Evolutionary conservation across 2,113 vertebrate species (phyloP), one percentile per base, ranked within the genome.

Genomic region (Etia nguti): DNA sequence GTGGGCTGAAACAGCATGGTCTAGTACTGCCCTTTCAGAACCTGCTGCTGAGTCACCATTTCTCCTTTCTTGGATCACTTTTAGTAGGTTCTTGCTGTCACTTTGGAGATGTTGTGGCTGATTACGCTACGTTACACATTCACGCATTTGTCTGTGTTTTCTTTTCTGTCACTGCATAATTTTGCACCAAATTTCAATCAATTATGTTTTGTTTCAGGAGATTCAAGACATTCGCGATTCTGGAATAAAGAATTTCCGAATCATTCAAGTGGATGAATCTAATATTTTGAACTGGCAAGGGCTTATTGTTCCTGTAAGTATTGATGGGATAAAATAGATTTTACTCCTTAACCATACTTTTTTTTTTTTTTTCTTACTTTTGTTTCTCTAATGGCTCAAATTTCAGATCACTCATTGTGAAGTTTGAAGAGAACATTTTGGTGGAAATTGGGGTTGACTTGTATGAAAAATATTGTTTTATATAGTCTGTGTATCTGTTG

Each of bases 201-300:
- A 26, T 54, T 6, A 1, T 50, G 1, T 82, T 86, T 70, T 3
- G 2, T 91, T 80, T 46, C 94, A 99, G 99, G 99, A 99, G 96
- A 98, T 99, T 88, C 97, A 97, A 90, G 98, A 99, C 93, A 98
- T 99, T 92, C 97, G 97, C 91, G 97, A 97, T 90, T 96, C 96
- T 97, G 98, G 97, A 89, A 96, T 97, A 94, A 98, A 97, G 96
- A 97, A 97, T 94, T 99, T 99, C 96, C 96, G 97, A 95, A 98
- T 97, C 96, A 98, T 99, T 95, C 97, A 97, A 95, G 98, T 99
- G 95, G 98, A 99, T 92, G 98, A 99, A 94, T 94, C 98, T 55
- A 99, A 99, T 96, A 96, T 99, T 96, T 97, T 98, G 96, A 97
- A 94, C 95, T 99, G 99, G 98, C 98, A 99, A 97, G 98, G 98